These are phyloP conservation scores for Brachionus plicatilis DNA, from an alignment of 1,140 invertebrate species.

Conservation along the genomic window DNA sequence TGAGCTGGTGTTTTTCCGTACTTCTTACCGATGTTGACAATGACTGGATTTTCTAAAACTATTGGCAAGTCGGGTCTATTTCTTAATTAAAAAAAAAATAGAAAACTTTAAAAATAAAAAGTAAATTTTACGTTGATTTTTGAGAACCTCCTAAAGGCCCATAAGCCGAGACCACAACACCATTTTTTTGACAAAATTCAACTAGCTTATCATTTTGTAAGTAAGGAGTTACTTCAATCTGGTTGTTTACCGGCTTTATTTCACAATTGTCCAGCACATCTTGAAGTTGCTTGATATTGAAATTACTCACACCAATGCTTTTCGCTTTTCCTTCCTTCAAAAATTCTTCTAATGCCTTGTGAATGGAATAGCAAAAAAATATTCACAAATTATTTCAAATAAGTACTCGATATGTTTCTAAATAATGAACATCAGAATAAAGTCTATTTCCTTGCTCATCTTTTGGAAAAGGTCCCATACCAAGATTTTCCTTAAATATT, in stretches of 20 bases:
- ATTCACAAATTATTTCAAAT: not conserved
- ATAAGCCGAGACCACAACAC: constrained; percentile 43
- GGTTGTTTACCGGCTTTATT: constrained; percentile 55
- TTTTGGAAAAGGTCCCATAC: constrained; percentile 46
- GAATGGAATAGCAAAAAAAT: not conserved
- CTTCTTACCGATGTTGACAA: not conserved
- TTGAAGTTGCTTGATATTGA: constrained; percentile 50
- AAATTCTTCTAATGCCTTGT: constrained; percentile 35
- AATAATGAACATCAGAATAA: constrained; percentile 24
- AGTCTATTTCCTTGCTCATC: constrained; percentile 50
- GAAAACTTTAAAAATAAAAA: not conserved
- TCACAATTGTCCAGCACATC: constrained; percentile 48
- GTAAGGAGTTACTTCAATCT: constrained; percentile 57
- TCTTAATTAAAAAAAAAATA: not conserved
- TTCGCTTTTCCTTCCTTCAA: constrained; percentile 41
- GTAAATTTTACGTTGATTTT: not conserved
- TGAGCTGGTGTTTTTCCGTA: constrained; percentile 29
- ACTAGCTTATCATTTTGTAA: constrained; percentile 51
- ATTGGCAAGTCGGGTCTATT: not conserved
- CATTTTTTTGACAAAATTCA: constrained; percentile 51
- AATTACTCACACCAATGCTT: constrained; percentile 56
- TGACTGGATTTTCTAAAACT: not conserved
- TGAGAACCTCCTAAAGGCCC: constrained; percentile 4
- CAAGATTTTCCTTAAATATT: not conserved
- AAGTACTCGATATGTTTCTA: not conserved